Percentiles rank a stretch among this genome's conserved stretches.
phyloP scores from a whole-genome alignment of 2,113 vertebrate genomes.

The Camarhynchus parvulus region DNA sequence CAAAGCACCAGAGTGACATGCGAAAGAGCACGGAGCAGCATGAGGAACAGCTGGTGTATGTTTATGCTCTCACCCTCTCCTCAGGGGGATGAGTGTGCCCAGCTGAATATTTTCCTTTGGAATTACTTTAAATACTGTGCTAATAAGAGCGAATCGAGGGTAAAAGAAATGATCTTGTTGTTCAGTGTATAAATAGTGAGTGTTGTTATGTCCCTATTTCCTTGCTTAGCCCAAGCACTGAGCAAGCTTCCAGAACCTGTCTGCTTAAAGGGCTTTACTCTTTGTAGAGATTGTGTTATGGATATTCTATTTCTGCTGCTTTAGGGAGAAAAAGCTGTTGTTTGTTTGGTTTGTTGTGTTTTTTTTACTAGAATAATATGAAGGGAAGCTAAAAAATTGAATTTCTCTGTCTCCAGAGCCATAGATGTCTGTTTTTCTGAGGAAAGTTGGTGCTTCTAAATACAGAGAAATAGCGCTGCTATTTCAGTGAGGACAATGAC shows the following conservation, averaged over 20 bases:
- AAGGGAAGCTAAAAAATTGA: neutral
- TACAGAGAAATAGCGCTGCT: neutral
- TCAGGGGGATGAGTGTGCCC: neutral
- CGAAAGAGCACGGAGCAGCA: neutral
- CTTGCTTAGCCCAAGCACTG: neutral
- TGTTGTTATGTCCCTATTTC: neutral
- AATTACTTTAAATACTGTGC: constrained; percentile 37
- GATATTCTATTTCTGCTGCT: neutral
- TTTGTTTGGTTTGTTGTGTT: neutral
- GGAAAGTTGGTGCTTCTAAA: neutral
- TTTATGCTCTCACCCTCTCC: constrained; percentile 18
- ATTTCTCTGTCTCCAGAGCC: neutral
- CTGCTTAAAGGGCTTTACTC: neutral
- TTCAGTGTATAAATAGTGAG: neutral
- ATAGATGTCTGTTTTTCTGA: neutral
- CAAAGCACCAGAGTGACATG: neutral
- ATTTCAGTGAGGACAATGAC: neutral
- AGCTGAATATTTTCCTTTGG: constrained; percentile 3
- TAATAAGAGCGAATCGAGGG: neutral
- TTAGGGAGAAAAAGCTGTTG: neutral
- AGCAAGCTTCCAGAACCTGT: neutral
- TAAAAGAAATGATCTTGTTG: neutral
- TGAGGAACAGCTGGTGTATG: constrained; percentile 3
- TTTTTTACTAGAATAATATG: neutral
- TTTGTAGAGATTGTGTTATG: neutral